Conservation (phyloP, 2,113 vertebrate species). For the Serilophus lunatus region DNA sequence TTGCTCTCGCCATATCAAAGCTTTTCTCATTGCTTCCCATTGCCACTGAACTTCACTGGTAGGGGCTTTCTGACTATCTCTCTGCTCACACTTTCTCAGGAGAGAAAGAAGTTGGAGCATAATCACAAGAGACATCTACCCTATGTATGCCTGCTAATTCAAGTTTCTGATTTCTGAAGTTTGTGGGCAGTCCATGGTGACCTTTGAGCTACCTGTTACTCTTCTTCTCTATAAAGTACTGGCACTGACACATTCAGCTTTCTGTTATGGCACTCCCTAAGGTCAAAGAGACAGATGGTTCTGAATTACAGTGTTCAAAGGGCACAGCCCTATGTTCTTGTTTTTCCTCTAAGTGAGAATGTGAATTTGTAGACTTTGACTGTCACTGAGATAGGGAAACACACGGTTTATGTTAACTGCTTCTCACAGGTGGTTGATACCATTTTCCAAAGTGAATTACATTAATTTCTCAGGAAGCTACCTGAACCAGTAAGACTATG, state of each 20-base stretch:
- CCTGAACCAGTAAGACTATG: neutral
- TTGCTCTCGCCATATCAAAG: neutral
- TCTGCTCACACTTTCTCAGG: neutral
- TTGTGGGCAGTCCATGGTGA: neutral
- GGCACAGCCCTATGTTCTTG: neutral
- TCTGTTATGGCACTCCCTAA: neutral
- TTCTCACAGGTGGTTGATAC: neutral
- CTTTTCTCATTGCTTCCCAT: neutral
- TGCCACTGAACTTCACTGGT: neutral
- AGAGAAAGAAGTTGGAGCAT: neutral
- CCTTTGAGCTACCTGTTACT: neutral
- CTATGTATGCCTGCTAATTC: neutral
- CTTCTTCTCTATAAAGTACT: neutral
- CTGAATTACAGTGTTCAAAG: constrained; percentile 39
- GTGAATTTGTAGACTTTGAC: constrained; percentile 27
- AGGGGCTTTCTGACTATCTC: fast-evolving
- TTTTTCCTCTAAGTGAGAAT: constrained; percentile 39
- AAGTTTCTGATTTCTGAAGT: neutral
- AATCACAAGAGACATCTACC: neutral
- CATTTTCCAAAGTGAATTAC: neutral
- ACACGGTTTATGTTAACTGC: constrained; percentile 38
- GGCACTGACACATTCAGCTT: neutral
- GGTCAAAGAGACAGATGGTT: constrained; percentile 30
- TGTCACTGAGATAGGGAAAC: neutral
- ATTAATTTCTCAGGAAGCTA: neutral